Evolutionary conservation across 2,113 vertebrate species (phyloP), one percentile per base, ranked within the genome.

Genomic region (Rhodinocichla rosea): DNA sequence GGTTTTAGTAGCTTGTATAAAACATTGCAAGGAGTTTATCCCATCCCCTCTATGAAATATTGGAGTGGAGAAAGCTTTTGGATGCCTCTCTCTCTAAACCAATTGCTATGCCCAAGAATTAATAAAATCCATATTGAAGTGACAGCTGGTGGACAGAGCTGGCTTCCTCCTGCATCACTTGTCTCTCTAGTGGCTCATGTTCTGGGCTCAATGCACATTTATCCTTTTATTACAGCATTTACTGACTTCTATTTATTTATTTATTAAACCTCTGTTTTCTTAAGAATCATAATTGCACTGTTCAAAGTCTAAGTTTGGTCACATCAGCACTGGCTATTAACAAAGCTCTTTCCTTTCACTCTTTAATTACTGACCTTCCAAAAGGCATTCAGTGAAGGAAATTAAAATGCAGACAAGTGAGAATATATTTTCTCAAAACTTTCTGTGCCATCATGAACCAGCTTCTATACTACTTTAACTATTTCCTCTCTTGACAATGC

Each of bases 51-150:
- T 37, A 68, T 65, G 47, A 69, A 93, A 89, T 81, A 78, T 7
- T 42, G 74, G 68, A 64, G 24, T 49, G 70, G 70, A 84, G 63
- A 80, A 83, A 52, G 79, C 22, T 84, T 77, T 92, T 89, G 92
- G 81, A 92, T 0, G 7, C 47, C 12, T 56, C 15, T 50, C 63
- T 62, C 63, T 88, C 73, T 91, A 92, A 96, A 73, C 57, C 86
- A 70, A 71, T 73, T 85, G 67, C 92, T 86, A 42, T 78, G 87
- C 87, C 74, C 79, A 92, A 82, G 92, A 97, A 97, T 95, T 96
- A 96, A 97, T 97, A 95, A 96, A 96, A 97, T 96, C 94, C 87
- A 93, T 95, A 97, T 89, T 97, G 96, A 96, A 79, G 94, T 96
- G 94, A 96, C 94, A 97, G 94, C 94, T 96, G 94, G 94, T 94